Conservation (phyloP, 2,888 invertebrate species). For the Doris montereyensis region DNA sequence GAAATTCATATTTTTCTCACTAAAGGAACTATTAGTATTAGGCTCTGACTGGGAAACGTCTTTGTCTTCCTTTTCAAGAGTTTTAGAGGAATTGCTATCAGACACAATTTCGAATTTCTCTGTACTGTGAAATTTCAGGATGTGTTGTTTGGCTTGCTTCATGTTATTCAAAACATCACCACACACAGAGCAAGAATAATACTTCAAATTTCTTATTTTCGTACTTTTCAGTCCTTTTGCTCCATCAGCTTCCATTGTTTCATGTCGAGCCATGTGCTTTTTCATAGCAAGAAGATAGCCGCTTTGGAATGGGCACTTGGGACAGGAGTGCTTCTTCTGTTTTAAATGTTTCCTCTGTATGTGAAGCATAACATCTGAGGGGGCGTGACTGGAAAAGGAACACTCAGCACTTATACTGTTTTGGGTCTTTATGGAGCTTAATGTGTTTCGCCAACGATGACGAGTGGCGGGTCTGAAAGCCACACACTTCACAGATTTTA, state of each 20-base stretch:
- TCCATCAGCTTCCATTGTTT: no score
- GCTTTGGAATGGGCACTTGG: conserved; percentile 35
- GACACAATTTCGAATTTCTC: conserved; percentile 23
- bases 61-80: no score
- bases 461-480: conserved; percentile 35
- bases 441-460: conserved; percentile 36
- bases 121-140: conserved; percentile 29
- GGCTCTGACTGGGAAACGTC: no score
- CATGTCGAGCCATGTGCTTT: conserved; percentile 32
- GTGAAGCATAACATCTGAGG: conserved; percentile 34
- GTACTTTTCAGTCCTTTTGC: no score
- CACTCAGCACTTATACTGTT: conserved; percentile 39
- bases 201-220: no score
- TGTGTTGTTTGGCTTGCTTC: conserved; percentile 33
- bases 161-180: conserved; percentile 25
- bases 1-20: background rate
- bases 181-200: conserved; percentile 32
- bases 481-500: conserved; percentile 33
- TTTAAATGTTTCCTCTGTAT: conserved; percentile 32
- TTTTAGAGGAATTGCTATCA: no score
- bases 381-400: conserved; percentile 27
- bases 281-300: conserved; percentile 34
- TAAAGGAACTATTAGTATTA: no score
- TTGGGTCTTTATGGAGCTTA: conserved; percentile 23
- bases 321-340: conserved; percentile 32